phyloP scores from a whole-genome alignment of 2,888 invertebrate species.

The Ellobium chinense region DNA sequence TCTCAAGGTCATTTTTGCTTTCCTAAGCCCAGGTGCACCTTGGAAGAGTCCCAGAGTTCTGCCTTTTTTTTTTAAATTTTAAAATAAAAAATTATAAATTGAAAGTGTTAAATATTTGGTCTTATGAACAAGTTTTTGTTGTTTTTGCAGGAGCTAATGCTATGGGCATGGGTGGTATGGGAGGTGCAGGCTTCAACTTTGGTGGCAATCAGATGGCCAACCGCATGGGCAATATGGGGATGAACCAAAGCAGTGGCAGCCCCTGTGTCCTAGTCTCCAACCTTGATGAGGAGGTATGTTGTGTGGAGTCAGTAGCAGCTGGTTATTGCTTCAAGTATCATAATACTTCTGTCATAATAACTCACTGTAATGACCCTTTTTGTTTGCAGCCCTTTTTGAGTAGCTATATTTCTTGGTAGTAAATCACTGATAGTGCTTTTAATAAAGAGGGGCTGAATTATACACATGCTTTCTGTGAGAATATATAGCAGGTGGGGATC shows the following conservation, averaged over 20 bases:
- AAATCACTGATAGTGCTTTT: no score
- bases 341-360: not conserved
- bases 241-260: conserved; percentile 75
- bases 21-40: no score
- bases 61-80: no score
- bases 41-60: no score
- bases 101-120: no score
- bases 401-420: not conserved
- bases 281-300: conserved; percentile 96
- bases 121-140: not conserved
- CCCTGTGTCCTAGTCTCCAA: conserved; percentile 95
- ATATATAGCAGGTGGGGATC: no score
- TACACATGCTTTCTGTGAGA: no score
- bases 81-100: no score
- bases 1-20: no score
- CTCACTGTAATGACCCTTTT: not conserved
- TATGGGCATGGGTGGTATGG: conserved; percentile 34
- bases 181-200: conserved; percentile 41
- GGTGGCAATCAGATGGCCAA: conserved; percentile 37
- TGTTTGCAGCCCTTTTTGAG: not conserved
- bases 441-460: no score
- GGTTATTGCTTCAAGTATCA: no score
- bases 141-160: conserved; percentile 37
- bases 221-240: conserved; percentile 36
- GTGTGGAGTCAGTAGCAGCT: not conserved